These are phyloP conservation scores for Scaeva pyrastri DNA, from an alignment of 2,888 invertebrate genomes.

Conservation along the genomic window DNA sequence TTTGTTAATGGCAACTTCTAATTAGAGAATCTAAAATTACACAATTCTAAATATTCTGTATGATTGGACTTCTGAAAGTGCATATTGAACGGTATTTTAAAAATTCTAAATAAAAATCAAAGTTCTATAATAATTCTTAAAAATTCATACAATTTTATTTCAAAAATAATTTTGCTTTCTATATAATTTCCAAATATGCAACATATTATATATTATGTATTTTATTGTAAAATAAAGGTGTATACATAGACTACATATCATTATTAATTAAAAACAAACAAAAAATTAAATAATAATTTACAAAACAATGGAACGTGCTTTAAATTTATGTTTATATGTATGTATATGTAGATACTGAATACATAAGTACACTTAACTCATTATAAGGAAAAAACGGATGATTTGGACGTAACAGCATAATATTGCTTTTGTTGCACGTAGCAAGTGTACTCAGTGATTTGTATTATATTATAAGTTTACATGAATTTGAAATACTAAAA, in stretches of 20 bases:
- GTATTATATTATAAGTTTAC: conserved; percentile 15
- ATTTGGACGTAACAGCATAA: conserved; percentile 40
- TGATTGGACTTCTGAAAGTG: too few species aligned
- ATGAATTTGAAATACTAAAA: conserved; percentile 29
- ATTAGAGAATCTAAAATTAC: too few species aligned
- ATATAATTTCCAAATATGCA: conserved; percentile 62
- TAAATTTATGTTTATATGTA: not conserved
- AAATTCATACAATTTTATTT: conserved; percentile 40
- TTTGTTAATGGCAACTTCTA: too few species aligned
- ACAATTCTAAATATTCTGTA: too few species aligned
- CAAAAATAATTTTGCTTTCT: conserved; percentile 66
- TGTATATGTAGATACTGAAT: conserved; percentile 33
- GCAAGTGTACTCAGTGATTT: conserved; percentile 39
- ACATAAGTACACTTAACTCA: conserved; percentile 55
- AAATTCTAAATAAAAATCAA: too few species aligned
- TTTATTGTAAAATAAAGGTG: conserved; percentile 51
- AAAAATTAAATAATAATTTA: conserved; percentile 40
- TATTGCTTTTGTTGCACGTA: conserved; percentile 47
- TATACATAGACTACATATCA: conserved; percentile 42
- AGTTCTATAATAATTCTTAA: conserved; percentile 1
- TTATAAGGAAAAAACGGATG: conserved; percentile 6
- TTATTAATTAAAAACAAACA: conserved; percentile 46
- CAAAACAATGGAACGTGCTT: conserved; percentile 73
- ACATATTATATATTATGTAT: conserved; percentile 14
- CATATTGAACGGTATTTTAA: too few species aligned